Evolutionary conservation across 2,113 vertebrate genomes (phyloP).

Genomic region (Pomatorhinus ruficollis): DNA sequence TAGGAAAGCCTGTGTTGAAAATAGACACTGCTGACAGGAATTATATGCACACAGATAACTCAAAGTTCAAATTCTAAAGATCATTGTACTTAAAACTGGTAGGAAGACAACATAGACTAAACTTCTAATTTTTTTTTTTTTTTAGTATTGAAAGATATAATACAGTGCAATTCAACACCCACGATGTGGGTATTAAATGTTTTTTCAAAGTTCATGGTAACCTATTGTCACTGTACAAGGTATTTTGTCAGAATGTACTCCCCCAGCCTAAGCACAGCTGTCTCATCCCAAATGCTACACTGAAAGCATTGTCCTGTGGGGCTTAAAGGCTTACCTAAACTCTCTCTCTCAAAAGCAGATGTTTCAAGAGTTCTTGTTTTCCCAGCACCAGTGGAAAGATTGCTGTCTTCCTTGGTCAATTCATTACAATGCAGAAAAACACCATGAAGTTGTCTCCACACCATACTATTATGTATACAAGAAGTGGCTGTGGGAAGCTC

Average conservation of each 20-base stretch:
- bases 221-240: background rate
- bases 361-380: background rate
- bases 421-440: conserved; percentile 30
- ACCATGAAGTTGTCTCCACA: background rate
- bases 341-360: background rate
- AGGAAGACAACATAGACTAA: background rate
- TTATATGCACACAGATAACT: background rate
- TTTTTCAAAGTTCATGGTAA: background rate
- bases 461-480: background rate
- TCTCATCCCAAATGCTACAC: background rate
- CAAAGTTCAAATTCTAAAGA: background rate
- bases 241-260: background rate
- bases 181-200: background rate
- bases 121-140: background rate
- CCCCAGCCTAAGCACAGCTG: background rate
- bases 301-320: background rate
- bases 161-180: background rate
- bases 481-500: background rate
- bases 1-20: background rate
- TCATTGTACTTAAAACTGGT: background rate
- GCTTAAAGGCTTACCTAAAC: background rate
- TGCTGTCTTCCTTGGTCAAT: conserved; percentile 8
- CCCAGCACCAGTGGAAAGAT: background rate
- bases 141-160: background rate
- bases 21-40: background rate